Base-by-base conservation (phyloP, 37 sponge, comb jelly and placozoan genomes). In the Diacarnus erythraeanus region DNA sequence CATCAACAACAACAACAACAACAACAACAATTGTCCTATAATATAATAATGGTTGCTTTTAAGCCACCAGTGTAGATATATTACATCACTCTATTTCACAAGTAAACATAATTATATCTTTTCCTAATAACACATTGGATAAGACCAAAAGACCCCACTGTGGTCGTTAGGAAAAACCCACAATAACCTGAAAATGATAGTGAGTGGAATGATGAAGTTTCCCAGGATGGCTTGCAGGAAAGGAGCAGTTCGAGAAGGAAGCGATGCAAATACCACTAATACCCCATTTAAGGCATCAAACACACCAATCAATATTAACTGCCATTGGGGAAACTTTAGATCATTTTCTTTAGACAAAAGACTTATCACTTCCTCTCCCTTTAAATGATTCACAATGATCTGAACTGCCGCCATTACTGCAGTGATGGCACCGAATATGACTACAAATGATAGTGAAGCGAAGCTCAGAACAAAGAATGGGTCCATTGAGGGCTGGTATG, bases 211-310 rank as follows among this genome's bases (percentile, higher is more conserved):
- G 18, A 78, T 33, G 58, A 82, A 81, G 38, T 90, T 90, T 5
- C 79, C 83, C n/a, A 90, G 79, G 9, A 90, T 80, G 25, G 91
- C 81, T 42, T 90, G 91, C 63, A 90, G 68, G 60, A 87, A 86
- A 2, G 91, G 87, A 27, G 86, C 77, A 9, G 91, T 90, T 57
- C 91, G 42, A 2, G 42, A 21, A 12, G 87, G 72, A 36, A 73
- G 61, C 1, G 87, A 66, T 12, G 91, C 82, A 75, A 81, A 90
- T 9, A 90, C 91, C 4, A 90, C 83, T 15, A 90, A 63, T 17
- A 90, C 40, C 27, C 91, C 91, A 51, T 90, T 90, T 18, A 86
- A 38, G 4, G 91, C 87, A 39, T 90, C 91, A 74, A 74, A 90
- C 43, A 86, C 3, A 2, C 91, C 91, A 64, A 90, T 43, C 22